phyloP scores from a whole-genome alignment of 2,113 vertebrate species.

The Cranoglanis bouderius region DNA sequence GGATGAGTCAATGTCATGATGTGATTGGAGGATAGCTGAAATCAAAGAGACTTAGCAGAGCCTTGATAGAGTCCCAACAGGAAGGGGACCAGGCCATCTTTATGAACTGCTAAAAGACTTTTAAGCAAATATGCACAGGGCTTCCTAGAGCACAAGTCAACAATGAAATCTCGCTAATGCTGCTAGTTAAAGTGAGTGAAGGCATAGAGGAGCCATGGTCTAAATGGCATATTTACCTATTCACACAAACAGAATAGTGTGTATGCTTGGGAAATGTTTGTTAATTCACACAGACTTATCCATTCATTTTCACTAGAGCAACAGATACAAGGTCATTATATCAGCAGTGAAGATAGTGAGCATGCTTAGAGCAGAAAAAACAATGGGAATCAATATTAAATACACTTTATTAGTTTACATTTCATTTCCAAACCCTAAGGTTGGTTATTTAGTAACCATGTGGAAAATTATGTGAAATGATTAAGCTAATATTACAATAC shows the following conservation, averaged over 20 bases:
- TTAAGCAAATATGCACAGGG: constrained; percentile 79
- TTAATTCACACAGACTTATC: constrained; percentile 46
- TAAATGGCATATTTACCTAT: constrained; percentile 38
- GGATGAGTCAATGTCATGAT: constrained; percentile 78
- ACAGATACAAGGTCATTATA: constrained; percentile 18
- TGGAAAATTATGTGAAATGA: neutral
- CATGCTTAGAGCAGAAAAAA: neutral
- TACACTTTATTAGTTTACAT: neutral
- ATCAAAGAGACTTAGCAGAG: constrained; percentile 93
- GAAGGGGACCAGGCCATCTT: constrained; percentile 79
- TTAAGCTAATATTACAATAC: neutral
- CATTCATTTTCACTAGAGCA: constrained; percentile 36
- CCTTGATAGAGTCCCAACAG: constrained; percentile 85
- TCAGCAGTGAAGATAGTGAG: too few species aligned
- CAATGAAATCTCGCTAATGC: constrained; percentile 59
- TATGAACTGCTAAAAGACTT: constrained; percentile 84
- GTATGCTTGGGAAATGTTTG: constrained; percentile 30
- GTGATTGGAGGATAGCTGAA: constrained; percentile 77
- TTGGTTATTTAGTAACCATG: neutral
- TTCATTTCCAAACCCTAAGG: neutral
- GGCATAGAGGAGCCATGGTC: constrained; percentile 8
- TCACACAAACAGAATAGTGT: constrained; percentile 50
- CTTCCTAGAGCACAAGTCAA: constrained; percentile 55
- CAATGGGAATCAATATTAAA: neutral
- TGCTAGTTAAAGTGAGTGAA: constrained; percentile 50